Evolutionary conservation across 1,140 invertebrate genomes (phyloP).

Genomic region (Paracyclopina nana): DNA sequence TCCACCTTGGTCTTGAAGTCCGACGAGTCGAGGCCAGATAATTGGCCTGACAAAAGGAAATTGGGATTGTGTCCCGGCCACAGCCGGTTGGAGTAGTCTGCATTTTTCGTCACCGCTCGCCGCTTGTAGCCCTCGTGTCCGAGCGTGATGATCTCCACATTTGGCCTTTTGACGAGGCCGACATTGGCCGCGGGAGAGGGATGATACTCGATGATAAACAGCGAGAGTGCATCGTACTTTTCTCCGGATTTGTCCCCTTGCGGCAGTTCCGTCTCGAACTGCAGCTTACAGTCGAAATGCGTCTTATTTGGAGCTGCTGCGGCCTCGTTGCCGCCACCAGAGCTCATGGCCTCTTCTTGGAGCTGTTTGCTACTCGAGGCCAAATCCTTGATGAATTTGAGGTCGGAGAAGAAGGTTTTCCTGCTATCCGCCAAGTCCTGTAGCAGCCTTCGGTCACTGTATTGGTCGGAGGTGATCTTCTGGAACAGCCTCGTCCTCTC

Average conservation of each 20-base stretch:
- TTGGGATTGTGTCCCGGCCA: slow-evolving; percentile 11
- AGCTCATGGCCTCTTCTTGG: not conserved
- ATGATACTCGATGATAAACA: slow-evolving; percentile 2
- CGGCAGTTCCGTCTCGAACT: slow-evolving; percentile 6
- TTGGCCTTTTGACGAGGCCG: not conserved
- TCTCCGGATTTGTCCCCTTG: slow-evolving; percentile 6
- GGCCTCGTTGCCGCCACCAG: no score
- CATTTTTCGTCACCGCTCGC: not conserved
- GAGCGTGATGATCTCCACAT: slow-evolving; percentile 1
- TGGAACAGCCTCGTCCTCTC: not conserved
- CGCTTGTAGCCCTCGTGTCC: not conserved
- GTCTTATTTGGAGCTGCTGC: not conserved
- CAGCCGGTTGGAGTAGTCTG: slow-evolving; percentile 7
- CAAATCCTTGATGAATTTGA: not conserved
- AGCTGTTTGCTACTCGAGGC: not conserved
- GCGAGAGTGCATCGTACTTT: slow-evolving; percentile 11
- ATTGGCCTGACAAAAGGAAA: slow-evolving; percentile 5
- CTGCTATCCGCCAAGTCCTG: not conserved
- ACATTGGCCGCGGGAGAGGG: no score
- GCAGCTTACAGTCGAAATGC: slow-evolving; percentile 1
- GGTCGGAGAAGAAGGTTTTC: no score
- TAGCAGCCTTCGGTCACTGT: no score
- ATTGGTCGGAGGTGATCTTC: no score
- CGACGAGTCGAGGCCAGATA: slow-evolving; percentile 6
- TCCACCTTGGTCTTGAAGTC: slow-evolving; percentile 7